phyloP scores from a whole-genome alignment of 1,140 invertebrate species.

The Formica selysi region DNA sequence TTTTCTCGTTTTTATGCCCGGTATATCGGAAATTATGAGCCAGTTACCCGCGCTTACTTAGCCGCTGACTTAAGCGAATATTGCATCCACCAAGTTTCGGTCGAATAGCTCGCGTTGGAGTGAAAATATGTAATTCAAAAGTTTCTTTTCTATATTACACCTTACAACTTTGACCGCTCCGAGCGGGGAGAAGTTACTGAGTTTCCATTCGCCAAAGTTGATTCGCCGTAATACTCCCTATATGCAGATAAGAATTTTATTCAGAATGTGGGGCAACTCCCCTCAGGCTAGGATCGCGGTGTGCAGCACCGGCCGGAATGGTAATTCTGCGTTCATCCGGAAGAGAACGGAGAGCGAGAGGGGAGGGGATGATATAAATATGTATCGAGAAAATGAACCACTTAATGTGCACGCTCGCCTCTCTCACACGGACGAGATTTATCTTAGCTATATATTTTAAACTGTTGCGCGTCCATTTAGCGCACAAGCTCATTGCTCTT shows the following conservation, averaged over 20 bases:
- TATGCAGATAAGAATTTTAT: conserved; percentile 62
- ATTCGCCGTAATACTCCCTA: conserved; percentile 49
- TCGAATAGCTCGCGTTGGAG: conserved; percentile 17
- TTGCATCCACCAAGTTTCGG: conserved; percentile 32
- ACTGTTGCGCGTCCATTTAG: conserved; percentile 33
- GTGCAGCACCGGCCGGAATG: conserved; percentile 41
- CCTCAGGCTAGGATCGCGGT: conserved; percentile 44
- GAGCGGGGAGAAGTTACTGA: conserved; percentile 39
- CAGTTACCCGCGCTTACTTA: not conserved
- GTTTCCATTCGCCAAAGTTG: conserved; percentile 56
- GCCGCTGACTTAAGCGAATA: conserved; percentile 39
- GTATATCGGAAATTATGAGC: conserved; percentile 19
- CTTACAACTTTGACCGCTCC: conserved; percentile 45
- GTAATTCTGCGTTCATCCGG: conserved; percentile 51
- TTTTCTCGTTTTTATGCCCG: not conserved
- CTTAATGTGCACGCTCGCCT: conserved; percentile 43
- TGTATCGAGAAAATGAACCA: conserved; percentile 59
- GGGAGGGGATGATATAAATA: conserved; percentile 39
- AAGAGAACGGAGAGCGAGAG: not conserved
- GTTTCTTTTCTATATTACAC: conserved; percentile 56
- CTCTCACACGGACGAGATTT: conserved; percentile 27
- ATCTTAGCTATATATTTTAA: conserved; percentile 38
- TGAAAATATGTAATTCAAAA: conserved; percentile 54
- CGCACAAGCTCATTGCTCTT: conserved; percentile 23
- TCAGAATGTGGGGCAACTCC: conserved; percentile 56